Conservation (phyloP, 2,797 vertebrate genomes). For the Enteromius treurensis region DNA sequence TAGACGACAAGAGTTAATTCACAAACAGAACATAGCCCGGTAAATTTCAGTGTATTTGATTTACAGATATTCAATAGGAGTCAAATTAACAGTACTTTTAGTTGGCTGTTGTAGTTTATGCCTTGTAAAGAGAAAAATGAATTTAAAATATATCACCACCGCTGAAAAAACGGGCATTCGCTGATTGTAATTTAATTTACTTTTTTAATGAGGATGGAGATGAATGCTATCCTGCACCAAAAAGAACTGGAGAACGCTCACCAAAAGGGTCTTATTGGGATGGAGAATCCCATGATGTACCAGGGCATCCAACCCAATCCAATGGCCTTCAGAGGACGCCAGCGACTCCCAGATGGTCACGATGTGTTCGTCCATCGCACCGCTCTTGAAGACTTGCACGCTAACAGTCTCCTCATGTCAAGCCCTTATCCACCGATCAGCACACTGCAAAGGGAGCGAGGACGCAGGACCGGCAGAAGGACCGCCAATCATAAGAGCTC, state of each 20-base stretch:
- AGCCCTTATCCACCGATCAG: constrained; percentile 84
- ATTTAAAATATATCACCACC: background rate
- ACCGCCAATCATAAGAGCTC: constrained; percentile 78
- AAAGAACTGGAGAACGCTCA: constrained; percentile 92
- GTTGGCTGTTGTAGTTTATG: background rate
- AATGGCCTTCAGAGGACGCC: constrained; percentile 82
- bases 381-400: constrained; percentile 84
- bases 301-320: constrained; percentile 76
- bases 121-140: background rate
- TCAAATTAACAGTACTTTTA: background rate
- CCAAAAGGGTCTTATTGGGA: constrained; percentile 83
- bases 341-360: constrained; percentile 82
- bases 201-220: constrained; percentile 85
- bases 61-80: background rate
- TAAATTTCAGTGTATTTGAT: constrained; percentile 63
- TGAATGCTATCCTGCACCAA: constrained; percentile 93
- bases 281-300: constrained; percentile 85
- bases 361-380: constrained; percentile 86
- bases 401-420: constrained; percentile 85
- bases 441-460: constrained; percentile 86
- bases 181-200: background rate
- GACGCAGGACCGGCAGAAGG: constrained; percentile 81
- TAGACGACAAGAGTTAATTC: constrained; percentile 91
- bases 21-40: constrained; percentile 95
- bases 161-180: background rate